Evolutionary conservation across 2,113 vertebrate genomes (phyloP).

Genomic region (Hepsetus odoe): DNA sequence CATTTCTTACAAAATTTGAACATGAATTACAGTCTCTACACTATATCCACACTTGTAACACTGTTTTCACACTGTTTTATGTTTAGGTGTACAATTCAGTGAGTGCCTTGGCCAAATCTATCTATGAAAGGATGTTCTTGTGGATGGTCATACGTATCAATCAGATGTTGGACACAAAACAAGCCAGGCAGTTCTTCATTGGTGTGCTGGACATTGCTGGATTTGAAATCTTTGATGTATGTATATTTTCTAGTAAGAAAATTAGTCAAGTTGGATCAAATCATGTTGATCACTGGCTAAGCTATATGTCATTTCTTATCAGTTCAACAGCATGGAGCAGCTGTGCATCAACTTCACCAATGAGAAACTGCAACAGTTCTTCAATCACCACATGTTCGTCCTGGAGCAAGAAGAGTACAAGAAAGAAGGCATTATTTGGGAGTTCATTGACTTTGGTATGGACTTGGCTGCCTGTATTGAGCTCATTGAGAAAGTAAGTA

Average conservation of each 20-base stretch:
- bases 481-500: constrained; percentile 84
- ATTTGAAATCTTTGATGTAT: constrained; percentile 83
- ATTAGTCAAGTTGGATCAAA: no score
- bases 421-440: constrained; percentile 87
- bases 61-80: not conserved
- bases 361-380: constrained; percentile 80
- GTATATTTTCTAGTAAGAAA: constrained; percentile 1
- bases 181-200: constrained; percentile 78
- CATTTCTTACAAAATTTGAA: not conserved
- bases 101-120: constrained; percentile 67
- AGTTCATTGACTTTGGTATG: constrained; percentile 91
- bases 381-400: constrained; percentile 84
- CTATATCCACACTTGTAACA: not conserved
- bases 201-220: constrained; percentile 88
- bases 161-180: constrained; percentile 75
- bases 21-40: no score
- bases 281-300: not conserved
- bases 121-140: constrained; percentile 78
- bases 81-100: constrained; percentile 66
- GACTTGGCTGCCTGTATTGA: constrained; percentile 89
- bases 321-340: constrained; percentile 87
- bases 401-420: constrained; percentile 89
- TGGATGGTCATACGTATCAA: constrained; percentile 75
- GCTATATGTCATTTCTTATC: not conserved
- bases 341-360: not conserved